phyloP scores from a whole-genome alignment of 2,113 vertebrate genomes.

The Callaeas wilsoni region DNA sequence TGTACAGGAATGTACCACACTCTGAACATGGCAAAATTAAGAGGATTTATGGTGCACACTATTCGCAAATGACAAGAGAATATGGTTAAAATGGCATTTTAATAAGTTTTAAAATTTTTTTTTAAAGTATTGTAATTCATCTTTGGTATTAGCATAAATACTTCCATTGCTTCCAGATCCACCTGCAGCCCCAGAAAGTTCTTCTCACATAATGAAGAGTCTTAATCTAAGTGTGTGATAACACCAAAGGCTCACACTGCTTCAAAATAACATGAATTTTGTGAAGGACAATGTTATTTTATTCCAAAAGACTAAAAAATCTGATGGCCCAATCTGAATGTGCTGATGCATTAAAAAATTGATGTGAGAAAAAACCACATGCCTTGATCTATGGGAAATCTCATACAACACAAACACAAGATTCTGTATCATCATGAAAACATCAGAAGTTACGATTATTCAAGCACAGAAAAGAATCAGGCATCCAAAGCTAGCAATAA shows the following conservation, averaged over 20 bases:
- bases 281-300: neutral
- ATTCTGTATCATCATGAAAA: neutral
- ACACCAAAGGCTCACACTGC: neutral
- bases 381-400: neutral
- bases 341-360: neutral
- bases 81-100: neutral
- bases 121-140: neutral
- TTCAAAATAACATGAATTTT: neutral
- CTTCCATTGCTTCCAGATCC: neutral
- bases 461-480: neutral
- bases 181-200: neutral
- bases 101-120: accelerated
- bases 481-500: neutral
- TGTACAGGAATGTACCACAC: neutral
- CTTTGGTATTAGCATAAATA: neutral
- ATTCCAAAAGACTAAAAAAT: neutral
- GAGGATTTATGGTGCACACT: neutral
- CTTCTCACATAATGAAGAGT: neutral
- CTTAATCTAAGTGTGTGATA: neutral
- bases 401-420: neutral
- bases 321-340: neutral
- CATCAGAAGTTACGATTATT: neutral
- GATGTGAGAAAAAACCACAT: neutral
- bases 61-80: neutral
- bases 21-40: neutral